These are phyloP conservation scores for Lasioglossum zephyrum DNA, from an alignment of 2,888 invertebrate species.

Conservation along the genomic window DNA sequence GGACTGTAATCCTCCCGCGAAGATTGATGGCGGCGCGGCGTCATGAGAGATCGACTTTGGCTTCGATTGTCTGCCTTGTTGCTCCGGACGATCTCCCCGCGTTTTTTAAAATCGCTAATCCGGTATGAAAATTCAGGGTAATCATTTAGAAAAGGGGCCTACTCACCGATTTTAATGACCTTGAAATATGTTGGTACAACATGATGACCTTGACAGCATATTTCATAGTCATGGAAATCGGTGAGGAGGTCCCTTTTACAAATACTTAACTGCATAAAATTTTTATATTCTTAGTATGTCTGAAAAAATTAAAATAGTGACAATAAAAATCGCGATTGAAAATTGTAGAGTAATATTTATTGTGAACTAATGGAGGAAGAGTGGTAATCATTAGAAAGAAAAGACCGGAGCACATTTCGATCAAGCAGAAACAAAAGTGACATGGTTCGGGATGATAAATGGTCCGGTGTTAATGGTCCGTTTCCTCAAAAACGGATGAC, in stretches of 20 bases:
- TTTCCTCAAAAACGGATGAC: not conserved
- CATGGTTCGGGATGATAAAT: slow-evolving; percentile 21
- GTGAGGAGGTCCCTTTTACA: no score
- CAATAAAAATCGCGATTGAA: not conserved
- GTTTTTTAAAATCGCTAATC: not conserved
- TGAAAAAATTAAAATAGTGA: not conserved
- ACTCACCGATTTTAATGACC: not conserved
- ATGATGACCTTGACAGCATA: no score
- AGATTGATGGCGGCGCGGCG: not conserved
- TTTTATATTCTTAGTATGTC: no score
- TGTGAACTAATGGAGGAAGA: not conserved
- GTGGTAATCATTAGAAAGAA: not conserved
- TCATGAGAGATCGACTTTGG: not conserved
- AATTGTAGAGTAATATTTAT: not conserved
- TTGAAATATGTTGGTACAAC: no score
- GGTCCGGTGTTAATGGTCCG: not conserved
- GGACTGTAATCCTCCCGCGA: slow-evolving; percentile 39
- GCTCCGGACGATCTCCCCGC: not conserved
- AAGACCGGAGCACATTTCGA: not conserved
- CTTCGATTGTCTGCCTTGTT: not conserved
- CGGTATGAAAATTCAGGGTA: not conserved
- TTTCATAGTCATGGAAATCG: no score
- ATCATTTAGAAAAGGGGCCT: no score
- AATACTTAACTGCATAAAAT: no score
- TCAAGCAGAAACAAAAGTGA: slow-evolving; percentile 13